Conservation (phyloP, 2,888 invertebrate genomes). For the Phoronis australis region DNA sequence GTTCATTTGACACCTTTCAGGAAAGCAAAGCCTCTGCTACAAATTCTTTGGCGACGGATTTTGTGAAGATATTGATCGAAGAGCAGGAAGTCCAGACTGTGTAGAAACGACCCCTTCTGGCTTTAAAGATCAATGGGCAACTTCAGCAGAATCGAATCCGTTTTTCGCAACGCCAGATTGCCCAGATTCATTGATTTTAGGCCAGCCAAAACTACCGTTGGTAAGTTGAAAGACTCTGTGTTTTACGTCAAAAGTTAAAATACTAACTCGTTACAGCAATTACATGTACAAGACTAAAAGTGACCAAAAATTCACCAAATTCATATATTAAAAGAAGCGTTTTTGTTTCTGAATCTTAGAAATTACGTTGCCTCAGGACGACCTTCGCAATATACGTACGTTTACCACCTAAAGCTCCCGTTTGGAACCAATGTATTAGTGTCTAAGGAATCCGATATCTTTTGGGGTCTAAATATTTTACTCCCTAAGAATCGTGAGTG, state of each 20-base stretch:
- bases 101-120: constrained; percentile 34
- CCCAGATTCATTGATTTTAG: constrained; percentile 23
- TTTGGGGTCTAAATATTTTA: too few relatives aligned
- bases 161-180: constrained; percentile 22
- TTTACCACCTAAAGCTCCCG: too few relatives aligned
- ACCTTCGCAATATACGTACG: too few relatives aligned
- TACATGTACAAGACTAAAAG: not conserved
- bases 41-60: constrained; percentile 30
- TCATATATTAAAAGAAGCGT: constrained; percentile 3
- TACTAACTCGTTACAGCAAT: not conserved
- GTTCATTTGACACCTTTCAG: constrained; percentile 5
- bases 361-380: not conserved
- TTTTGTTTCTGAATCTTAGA: not conserved
- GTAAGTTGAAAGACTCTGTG: not conserved
- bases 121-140: constrained; percentile 37
- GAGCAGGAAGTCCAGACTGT: constrained; percentile 26
- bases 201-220: constrained; percentile 14
- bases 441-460: too few relatives aligned
- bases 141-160: constrained; percentile 26
- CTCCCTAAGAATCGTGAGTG: too few relatives aligned
- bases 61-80: constrained; percentile 33
- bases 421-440: too few relatives aligned
- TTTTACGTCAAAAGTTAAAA: not conserved
- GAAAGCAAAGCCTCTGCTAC: constrained; percentile 37
- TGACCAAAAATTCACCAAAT: not conserved